Conservation (phyloP, 2,113 vertebrate genomes). For the Manacus vitellinus region DNA sequence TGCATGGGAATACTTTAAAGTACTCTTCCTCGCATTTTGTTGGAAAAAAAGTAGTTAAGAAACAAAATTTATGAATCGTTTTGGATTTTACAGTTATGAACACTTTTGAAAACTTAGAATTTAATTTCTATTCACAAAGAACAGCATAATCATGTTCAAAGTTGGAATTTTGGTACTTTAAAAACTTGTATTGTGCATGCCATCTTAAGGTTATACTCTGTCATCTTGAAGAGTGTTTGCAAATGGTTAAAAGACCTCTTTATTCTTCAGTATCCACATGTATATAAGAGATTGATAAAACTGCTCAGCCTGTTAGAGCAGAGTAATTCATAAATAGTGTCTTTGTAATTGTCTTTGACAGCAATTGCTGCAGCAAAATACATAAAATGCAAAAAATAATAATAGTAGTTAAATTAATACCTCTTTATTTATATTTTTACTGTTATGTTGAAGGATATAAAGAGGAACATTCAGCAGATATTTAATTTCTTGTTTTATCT, state of each 20-base stretch:
- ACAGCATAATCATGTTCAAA: neutral
- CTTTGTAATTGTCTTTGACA: neutral
- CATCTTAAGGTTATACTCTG: neutral
- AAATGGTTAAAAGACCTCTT: neutral
- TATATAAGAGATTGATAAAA: neutral
- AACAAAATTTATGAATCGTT: neutral
- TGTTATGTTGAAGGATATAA: neutral
- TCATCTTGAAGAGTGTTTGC: neutral
- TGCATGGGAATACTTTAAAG: neutral
- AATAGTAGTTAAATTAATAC: neutral
- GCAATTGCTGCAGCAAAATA: neutral
- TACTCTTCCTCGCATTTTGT: neutral
- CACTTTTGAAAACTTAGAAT: neutral
- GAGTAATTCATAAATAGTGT: neutral
- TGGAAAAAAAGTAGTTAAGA: neutral
- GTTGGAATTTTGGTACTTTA: neutral
- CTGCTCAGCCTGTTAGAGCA: neutral
- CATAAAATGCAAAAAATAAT: neutral
- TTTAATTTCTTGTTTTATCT: conserved; percentile 59
- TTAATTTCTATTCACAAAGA: neutral
- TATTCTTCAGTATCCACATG: neutral
- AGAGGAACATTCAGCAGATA: neutral
- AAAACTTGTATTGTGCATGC: neutral
- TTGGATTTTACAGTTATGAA: neutral
- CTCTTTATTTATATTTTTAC: conserved; percentile 25